Conservation (phyloP, 2,888 invertebrate species). For the Macrosiphum euphorbiae region DNA sequence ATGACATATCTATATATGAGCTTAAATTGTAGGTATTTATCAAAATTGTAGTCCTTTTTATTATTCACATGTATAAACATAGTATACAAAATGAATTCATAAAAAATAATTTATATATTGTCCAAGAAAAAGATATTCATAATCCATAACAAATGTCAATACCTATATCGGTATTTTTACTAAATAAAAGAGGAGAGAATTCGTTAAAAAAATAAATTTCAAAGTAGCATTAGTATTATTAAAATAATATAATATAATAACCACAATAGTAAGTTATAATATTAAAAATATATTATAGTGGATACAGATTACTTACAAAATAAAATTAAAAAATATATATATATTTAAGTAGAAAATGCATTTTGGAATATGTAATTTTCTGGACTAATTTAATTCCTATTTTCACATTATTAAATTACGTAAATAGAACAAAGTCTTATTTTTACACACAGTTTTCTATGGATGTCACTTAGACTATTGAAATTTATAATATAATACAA, state of each 20-base stretch:
- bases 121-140: background rate
- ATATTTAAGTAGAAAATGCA: background rate
- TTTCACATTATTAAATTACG: background rate
- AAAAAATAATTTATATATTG: background rate
- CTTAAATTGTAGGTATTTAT: constrained; percentile 20
- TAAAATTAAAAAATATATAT: background rate
- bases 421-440: background rate
- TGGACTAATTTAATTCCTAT: background rate
- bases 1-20: background rate
- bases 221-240: too few relatives aligned
- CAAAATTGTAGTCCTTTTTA: background rate
- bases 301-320: too few relatives aligned
- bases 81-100: background rate
- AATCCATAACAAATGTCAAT: background rate
- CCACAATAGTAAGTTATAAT: too few relatives aligned
- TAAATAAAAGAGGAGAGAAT: background rate
- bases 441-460: background rate
- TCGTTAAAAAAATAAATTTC: background rate
- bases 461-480: background rate
- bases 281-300: too few relatives aligned
- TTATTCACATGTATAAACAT: background rate
- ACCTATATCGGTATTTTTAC: background rate
- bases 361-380: background rate
- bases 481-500: background rate
- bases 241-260: too few relatives aligned